Evolutionary conservation across 2,797 vertebrate genomes (phyloP).

Genomic region (Geotrypetes seraphini): DNA sequence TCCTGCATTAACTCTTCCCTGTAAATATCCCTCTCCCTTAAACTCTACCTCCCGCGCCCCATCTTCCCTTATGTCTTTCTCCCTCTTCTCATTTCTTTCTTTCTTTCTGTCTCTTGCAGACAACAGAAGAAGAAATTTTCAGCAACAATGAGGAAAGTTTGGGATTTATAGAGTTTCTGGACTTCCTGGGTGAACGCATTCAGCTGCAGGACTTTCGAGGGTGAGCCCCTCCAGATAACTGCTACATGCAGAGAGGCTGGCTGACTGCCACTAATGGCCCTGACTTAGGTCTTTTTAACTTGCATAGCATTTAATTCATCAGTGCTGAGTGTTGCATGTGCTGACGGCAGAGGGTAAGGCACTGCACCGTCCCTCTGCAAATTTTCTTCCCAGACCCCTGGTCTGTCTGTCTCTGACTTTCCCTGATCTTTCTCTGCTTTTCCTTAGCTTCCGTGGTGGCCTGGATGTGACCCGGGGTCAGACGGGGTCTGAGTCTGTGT

Average conservation of each 20-base stretch:
- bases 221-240: slow-evolving; percentile 31
- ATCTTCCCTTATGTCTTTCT: neutral
- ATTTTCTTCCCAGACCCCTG: no score
- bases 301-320: no score
- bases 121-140: slow-evolving; percentile 47
- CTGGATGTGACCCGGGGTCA: slow-evolving; percentile 81
- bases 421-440: no score
- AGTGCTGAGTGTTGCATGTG: no score
- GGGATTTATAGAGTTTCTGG: slow-evolving; percentile 45
- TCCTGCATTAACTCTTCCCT: no score
- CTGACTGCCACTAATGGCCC: no score
- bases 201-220: slow-evolving; percentile 48
- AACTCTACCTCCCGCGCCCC: neutral
- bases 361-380: no score
- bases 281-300: no score
- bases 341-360: no score
- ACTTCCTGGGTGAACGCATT: slow-evolving; percentile 47
- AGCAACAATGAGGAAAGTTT: slow-evolving; percentile 49
- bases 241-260: no score
- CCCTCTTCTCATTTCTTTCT: neutral
- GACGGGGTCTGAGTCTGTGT: slow-evolving; percentile 77
- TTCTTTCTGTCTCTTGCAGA: slow-evolving; percentile 20
- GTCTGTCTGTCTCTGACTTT: no score
- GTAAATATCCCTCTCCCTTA: neutral
- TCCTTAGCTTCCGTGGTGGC: slow-evolving; percentile 74